These are phyloP conservation scores for Itoplectis maculator DNA, from an alignment of 2,888 invertebrate genomes.

Conservation along the genomic window DNA sequence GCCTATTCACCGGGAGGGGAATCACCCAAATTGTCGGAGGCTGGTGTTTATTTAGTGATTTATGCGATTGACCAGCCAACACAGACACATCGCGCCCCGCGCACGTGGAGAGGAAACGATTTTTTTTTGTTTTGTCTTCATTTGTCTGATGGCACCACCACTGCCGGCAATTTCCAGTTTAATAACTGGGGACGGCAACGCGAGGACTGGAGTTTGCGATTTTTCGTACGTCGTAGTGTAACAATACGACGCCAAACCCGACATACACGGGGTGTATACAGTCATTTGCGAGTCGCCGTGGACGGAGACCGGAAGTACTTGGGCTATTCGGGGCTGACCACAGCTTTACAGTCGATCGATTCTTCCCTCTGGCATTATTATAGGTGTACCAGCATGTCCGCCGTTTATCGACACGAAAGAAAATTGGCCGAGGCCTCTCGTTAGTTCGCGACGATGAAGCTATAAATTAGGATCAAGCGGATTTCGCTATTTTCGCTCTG, in stretches of 20 bases:
- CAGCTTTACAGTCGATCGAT: constrained; percentile 26
- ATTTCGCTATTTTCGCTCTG: constrained; percentile 6
- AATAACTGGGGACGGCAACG: constrained; percentile 22
- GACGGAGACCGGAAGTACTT: constrained; percentile 41
- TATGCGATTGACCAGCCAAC: constrained; percentile 77
- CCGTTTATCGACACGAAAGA: constrained; percentile 39
- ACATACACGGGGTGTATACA: constrained; percentile 8
- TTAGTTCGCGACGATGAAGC: constrained; percentile 36
- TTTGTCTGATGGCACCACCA: background rate
- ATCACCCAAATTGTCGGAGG: constrained; percentile 76
- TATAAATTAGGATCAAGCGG: constrained; percentile 19
- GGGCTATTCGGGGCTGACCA: constrained; percentile 24
- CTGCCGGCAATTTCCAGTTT: constrained; percentile 12
- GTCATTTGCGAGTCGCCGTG: constrained; percentile 23
- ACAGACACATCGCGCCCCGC: constrained; percentile 6
- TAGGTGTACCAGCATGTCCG: constrained; percentile 1
- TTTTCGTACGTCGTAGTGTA: constrained; percentile 6
- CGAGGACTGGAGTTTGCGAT: background rate
- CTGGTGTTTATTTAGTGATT: constrained; percentile 80
- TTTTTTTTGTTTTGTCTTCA: constrained; percentile 40
- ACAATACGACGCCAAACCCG: constrained; percentile 20
- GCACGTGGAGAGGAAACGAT: constrained; percentile 30
- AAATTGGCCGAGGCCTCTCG: constrained; percentile 29
- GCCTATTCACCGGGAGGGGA: constrained; percentile 62
- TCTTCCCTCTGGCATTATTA: constrained; percentile 7